Evolutionary conservation across 2,113 vertebrate species (phyloP), one percentile per base, ranked within the genome.

Genomic region (Nematolebias whitei): DNA sequence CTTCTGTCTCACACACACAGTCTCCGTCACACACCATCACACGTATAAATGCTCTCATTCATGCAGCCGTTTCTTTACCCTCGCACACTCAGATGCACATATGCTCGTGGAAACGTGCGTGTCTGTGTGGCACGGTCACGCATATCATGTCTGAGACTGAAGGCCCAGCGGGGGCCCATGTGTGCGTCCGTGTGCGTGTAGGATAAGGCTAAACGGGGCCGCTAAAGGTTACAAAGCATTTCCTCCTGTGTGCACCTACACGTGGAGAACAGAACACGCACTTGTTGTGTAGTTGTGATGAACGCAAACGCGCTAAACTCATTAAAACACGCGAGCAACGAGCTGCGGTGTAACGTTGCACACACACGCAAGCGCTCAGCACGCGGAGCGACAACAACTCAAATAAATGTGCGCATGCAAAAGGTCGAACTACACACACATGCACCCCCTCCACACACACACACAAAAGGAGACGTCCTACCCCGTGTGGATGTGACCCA

Each of bases 401-500:
- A 77, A 35, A 48, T 39, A 7, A n/a, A 16, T 48, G 16, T 73
- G 41, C 38, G 53, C 23, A 47, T 40, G 55, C 55, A 32, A 76
- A 80, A 86, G 80, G 80, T 89, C 85, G 87, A 70, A 82, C 68
- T 79, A 71, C 76, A 68, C 67, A 70, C 55, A 29, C 7, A 29
- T 7, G 7, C 26, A 29, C 26, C 22, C 52, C 48, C 69, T 12
- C 49, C 29, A 74, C 55, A 68, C 58, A 15, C 38, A 14, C 38
- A 15, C 53, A 74, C 22, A 45, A 40, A 72, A 81, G 63, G 41
- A 57, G 63, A 82, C 58, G 74, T 10, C 76, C 70, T 61, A 68
- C 85, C 85, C 87, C 85, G 87, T 90, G 86, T 91, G 88, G 90
- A 85, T 89, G 89, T 91, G 92, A 93, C 91, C 92, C 72, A 32